phyloP scores from a whole-genome alignment of 2,888 invertebrate genomes.

The Lapara coniferarum region DNA sequence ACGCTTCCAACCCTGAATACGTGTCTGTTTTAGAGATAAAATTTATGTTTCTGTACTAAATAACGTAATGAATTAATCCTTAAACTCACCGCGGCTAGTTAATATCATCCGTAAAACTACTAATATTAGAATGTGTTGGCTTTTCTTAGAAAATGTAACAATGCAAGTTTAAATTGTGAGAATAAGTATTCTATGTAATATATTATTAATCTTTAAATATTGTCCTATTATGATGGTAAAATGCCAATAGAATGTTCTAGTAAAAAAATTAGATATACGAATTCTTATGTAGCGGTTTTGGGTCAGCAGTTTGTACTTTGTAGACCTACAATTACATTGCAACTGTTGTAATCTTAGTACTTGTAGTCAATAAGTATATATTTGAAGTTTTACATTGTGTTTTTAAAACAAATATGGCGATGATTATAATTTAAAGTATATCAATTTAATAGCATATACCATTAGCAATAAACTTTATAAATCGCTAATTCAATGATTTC shows the following conservation, averaged over 20 bases:
- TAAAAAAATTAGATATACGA: too few species aligned
- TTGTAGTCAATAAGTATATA: too few species aligned
- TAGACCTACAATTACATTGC: too few species aligned
- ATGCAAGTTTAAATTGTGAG: background rate
- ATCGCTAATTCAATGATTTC: too few species aligned
- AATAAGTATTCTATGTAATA: background rate
- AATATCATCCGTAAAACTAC: slow-evolving; percentile 45
- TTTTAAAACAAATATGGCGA: background rate
- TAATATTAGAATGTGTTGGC: slow-evolving; percentile 27
- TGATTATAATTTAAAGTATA: background rate
- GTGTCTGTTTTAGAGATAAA: slow-evolving; percentile 47
- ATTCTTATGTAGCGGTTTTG: too few species aligned
- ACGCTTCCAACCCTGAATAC: background rate
- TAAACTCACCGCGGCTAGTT: slow-evolving; percentile 40
- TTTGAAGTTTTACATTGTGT: background rate
- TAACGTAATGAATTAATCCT: slow-evolving; percentile 54
- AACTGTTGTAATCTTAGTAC: too few species aligned
- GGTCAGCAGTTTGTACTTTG: too few species aligned
- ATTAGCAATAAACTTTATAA: too few species aligned
- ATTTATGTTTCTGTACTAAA: slow-evolving; percentile 59
- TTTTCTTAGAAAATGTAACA: background rate
- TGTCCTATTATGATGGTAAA: too few species aligned
- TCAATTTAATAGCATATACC: background rate
- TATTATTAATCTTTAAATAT: too few species aligned
- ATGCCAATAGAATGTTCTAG: too few species aligned